These are phyloP conservation scores for Pseudomyrmex sp. DNA, from an alignment of 1,140 invertebrate species.

Conservation along the genomic window DNA sequence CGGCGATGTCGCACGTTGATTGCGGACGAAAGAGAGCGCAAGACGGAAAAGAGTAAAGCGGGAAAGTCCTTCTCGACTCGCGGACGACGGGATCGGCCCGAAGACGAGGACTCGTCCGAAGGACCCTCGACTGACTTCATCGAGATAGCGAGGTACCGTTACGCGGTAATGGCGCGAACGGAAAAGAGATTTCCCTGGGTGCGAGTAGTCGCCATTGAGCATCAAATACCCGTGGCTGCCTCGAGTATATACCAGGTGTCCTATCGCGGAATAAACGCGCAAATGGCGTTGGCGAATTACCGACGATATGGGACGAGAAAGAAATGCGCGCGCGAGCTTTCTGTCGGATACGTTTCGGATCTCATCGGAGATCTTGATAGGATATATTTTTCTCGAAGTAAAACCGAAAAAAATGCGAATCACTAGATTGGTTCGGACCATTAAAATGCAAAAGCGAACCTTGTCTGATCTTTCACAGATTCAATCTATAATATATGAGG, in stretches of 20 bases:
- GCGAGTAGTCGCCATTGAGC: conserved; percentile 48
- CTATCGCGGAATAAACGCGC: conserved; percentile 42
- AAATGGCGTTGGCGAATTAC: conserved; percentile 22
- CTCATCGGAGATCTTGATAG: not conserved
- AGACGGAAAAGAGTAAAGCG: conserved; percentile 40
- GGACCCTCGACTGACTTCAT: conserved; percentile 61
- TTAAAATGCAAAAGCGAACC: too few species aligned
- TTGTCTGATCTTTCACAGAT: too few species aligned
- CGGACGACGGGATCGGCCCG: conserved; percentile 6
- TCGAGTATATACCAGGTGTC: conserved; percentile 31
- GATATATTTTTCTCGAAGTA: conserved; percentile 3
- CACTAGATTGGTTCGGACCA: too few species aligned
- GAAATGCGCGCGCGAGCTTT: not conserved
- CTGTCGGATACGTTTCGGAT: not conserved
- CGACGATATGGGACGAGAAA: not conserved
- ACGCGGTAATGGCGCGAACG: conserved; percentile 67
- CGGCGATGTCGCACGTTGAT: conserved; percentile 46
- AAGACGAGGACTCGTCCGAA: conserved; percentile 36
- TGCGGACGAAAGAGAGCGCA: conserved; percentile 36
- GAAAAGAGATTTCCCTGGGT: conserved; percentile 69
- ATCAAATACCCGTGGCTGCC: conserved; percentile 28
- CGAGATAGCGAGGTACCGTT: conserved; percentile 66
- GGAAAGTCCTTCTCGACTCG: conserved; percentile 13
- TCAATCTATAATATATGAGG: too few species aligned
- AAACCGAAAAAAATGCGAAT: not conserved